Base-by-base conservation (phyloP, 2,797 vertebrate species). In the Vultur gryphus region DNA sequence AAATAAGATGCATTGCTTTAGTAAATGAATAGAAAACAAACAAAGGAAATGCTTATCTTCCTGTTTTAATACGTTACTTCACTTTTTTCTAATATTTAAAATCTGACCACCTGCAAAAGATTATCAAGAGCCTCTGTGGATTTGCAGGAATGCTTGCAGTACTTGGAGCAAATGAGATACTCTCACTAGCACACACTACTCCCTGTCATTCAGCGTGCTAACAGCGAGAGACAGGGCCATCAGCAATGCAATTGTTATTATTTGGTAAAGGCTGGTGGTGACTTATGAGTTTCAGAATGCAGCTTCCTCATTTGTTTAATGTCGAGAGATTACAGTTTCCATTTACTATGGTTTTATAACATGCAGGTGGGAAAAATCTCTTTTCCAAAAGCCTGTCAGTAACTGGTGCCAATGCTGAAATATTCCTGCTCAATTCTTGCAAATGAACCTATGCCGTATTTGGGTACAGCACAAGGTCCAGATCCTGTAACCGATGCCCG, bases 81-180 rank as follows among this genome's bases (percentile, higher is more conserved):
- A 55, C 29, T 81, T 94, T 82, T 92, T 72, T 91, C 90, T 95
- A 71, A 93, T 94, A 89, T 90, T 96, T 95, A 93, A 97, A 94
- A 93, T 87, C 90, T 90, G 95, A 92, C 96, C 95, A 97, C 95
- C 97, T 97, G 96, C 96, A 95, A 95, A 94, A 97, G 91, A 93
- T 85, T 91, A 95, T 62, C 67, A 65, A 90, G 65, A 94, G 76
- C 90, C 85, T 71, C 77, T 70, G 79, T 76, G 93, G 95, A 95
- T 93, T 96, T 94, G 52, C 76, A 95, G 95, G 96, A 96, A 97
- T 94, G 81, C 67, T 90, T 64, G 58, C 67, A 82, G 46, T 70
- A 92, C 88, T 95, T 91, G 91, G 85, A 96, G 88, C 72, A 93
- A 96, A 96, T 93, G 78, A 96, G 83, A 73, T 84, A 55, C 72